phyloP scores from a whole-genome alignment of 2,888 invertebrate genomes.

The Prenolepis imparis region DNA sequence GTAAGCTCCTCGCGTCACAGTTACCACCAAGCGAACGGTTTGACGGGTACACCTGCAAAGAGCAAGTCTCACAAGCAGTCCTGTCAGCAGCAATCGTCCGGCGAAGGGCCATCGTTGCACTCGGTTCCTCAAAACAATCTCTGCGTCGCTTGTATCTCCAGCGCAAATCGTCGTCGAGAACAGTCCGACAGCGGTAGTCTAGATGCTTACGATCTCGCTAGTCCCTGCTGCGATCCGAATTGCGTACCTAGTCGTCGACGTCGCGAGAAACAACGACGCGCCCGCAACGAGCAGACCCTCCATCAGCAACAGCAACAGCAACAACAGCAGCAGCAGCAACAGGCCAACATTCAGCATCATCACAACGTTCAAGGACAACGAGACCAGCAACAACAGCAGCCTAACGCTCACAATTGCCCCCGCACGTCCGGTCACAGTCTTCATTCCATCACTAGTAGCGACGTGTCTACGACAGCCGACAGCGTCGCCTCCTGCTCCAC shows the following conservation, averaged over 20 bases:
- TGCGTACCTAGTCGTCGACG: conserved; percentile 91
- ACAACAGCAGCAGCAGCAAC: conserved; percentile 51
- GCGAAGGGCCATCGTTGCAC: conserved; percentile 64
- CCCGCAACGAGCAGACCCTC: conserved; percentile 82
- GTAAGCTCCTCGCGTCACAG: conserved; percentile 81
- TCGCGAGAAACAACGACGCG: conserved; percentile 88
- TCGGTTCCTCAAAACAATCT: conserved; percentile 76
- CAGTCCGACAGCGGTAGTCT: conserved; percentile 90
- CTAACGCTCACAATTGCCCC: conserved; percentile 79
- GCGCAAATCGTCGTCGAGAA: conserved; percentile 81
- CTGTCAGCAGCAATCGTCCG: conserved; percentile 66
- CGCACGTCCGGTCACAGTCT: conserved; percentile 88
- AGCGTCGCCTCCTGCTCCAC: conserved; percentile 94
- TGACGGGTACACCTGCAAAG: conserved; percentile 78
- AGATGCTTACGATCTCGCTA: conserved; percentile 95
- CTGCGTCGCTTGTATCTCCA: conserved; percentile 85
- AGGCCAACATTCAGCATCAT: conserved; percentile 65
- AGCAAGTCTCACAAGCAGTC: conserved; percentile 78
- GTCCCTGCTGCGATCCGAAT: conserved; percentile 95
- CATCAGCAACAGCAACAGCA: conserved; percentile 75
- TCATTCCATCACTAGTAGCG: conserved; percentile 94
- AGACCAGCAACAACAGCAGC: conserved; percentile 73
- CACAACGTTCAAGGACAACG: conserved; percentile 68
- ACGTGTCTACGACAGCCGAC: conserved; percentile 89
- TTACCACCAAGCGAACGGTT: conserved; percentile 86